Percentiles rank a stretch among this genome's conserved stretches.
Conservation (phyloP, 2,797 vertebrate genomes). For the Semotilus atromaculatus region DNA sequence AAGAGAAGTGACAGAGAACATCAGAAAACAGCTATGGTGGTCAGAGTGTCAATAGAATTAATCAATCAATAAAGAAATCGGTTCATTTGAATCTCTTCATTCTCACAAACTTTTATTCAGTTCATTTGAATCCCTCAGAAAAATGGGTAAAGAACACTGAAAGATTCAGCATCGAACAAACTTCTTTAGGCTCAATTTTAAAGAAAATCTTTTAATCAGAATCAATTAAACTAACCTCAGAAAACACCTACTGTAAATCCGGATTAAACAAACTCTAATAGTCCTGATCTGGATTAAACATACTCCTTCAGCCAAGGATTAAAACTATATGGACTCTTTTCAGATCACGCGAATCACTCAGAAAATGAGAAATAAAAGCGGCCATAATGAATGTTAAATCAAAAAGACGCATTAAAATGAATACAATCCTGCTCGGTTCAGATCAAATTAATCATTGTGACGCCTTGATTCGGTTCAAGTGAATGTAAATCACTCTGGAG, state of each 20-base stretch:
- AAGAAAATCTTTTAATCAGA: background rate
- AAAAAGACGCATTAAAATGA: too few species aligned
- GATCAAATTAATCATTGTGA: too few species aligned
- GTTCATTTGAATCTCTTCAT: background rate
- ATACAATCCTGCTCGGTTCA: too few species aligned
- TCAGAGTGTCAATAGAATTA: background rate
- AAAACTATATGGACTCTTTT: background rate
- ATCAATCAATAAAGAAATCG: background rate
- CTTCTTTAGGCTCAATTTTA: background rate
- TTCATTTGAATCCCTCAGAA: background rate
- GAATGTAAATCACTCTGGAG: too few species aligned
- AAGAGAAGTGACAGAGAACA: background rate
- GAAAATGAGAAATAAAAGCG: background rate
- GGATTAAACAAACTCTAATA: background rate
- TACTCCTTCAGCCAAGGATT: background rate
- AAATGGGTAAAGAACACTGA: too few species aligned
- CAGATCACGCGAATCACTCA: background rate
- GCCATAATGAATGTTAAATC: background rate
- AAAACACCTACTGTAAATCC: background rate
- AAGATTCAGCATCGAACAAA: background rate
- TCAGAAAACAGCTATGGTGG: background rate
- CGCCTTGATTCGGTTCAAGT: too few species aligned
- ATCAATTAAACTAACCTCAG: background rate
- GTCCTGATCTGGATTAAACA: background rate
- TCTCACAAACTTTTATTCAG: background rate